Evolutionary conservation across 1,140 invertebrate species (phyloP).

Genomic region (Proctacanthus coquilletti): DNA sequence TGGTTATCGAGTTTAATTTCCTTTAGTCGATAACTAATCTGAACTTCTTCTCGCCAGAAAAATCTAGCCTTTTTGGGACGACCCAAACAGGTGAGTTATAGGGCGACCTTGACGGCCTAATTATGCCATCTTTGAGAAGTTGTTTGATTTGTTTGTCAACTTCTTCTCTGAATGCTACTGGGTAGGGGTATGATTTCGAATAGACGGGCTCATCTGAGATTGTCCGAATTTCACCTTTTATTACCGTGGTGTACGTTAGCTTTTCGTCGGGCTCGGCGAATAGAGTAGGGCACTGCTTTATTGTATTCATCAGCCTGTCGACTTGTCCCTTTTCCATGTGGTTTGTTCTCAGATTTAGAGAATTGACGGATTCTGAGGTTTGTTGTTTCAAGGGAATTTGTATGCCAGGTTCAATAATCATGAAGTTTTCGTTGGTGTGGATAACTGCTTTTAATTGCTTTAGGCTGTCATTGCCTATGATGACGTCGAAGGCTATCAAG

Average conservation of each 20-base stretch:
- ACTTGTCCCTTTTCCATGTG: background rate
- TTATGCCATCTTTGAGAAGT: conserved; percentile 13
- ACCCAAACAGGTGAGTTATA: conserved; percentile 1
- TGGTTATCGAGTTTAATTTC: conserved; percentile 16
- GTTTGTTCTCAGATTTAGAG: background rate
- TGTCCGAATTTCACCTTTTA: background rate
- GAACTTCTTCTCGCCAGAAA: conserved; percentile 14
- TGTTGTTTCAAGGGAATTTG: background rate
- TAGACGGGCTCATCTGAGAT: conserved; percentile 3
- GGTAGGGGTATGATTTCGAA: conserved; percentile 10
- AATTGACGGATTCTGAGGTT: background rate
- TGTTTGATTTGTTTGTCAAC: conserved; percentile 14
- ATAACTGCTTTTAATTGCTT: background rate
- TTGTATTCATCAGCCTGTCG: background rate
- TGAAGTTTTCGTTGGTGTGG: background rate
- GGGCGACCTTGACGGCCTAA: conserved; percentile 9
- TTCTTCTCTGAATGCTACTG: conserved; percentile 9
- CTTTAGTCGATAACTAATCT: conserved; percentile 17
- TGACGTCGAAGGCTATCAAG: background rate
- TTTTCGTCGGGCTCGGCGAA: background rate
- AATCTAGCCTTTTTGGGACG: conserved; percentile 4
- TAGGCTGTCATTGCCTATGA: background rate
- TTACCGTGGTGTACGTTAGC: background rate
- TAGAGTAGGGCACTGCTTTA: background rate
- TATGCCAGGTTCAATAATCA: background rate